Evolutionary conservation across 1,140 invertebrate genomes (phyloP), one percentile per base, ranked within the genome.

Genomic region (Panulirus ornatus): DNA sequence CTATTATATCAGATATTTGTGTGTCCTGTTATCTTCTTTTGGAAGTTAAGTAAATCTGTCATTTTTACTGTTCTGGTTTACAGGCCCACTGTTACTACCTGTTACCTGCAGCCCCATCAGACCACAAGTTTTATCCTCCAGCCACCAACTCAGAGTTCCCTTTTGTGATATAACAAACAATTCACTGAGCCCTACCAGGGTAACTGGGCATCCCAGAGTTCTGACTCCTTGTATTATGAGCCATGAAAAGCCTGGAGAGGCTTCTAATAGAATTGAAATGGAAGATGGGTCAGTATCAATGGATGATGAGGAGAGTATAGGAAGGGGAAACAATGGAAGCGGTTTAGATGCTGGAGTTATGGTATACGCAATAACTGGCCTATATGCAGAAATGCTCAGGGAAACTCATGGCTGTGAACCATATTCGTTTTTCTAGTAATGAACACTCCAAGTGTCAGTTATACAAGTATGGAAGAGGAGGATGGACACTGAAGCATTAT

Each of bases 321-420:
- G 27, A 22, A n/a, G 27, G 19, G 84, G 27, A 75, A 54, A 30
- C 34, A 58, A 58, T 14, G 34, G n/a, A 40, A 19, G 1, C 36
- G n/a, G 16, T 30, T 22, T n/a, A 36, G 36, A n/a, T n/a, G n/a
- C 51, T 8, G 30, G 78, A 36, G 34, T 44, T 58, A 8, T 36
- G 16, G 34, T 6, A 38, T 71, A 76, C 8, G 36, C 27, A 58
- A 51, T 34, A 16, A 30, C 19, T n/a, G 73, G 78, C 19, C 84
- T 86, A 14, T 78, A 40, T 86, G 47, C 42, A 22, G 84, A 86
- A 58, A 86, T 86, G 71, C 84, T 86, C 73, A 75, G 84, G 34
- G 84, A 86, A 78, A 86, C 84, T 22, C 84, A 86, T 58, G 84
- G 84, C 84, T 86, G 84, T 86, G 84, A 86, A 75, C 71, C 73